Evolutionary conservation across 1,140 invertebrate genomes (phyloP).

Genomic region (Pissodes strobi): DNA sequence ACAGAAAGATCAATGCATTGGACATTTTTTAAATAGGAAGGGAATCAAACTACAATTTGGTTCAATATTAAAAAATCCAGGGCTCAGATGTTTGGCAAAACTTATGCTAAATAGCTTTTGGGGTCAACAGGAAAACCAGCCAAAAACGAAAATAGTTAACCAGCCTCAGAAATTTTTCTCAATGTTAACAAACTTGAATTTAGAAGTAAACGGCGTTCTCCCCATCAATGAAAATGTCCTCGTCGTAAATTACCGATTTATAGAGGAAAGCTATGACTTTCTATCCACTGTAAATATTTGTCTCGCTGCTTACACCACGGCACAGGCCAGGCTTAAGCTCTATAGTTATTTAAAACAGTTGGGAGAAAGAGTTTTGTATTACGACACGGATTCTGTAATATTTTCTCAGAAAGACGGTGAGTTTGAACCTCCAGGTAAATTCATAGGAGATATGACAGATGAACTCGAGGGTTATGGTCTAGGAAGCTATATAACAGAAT

Average conservation of each 20-base stretch:
- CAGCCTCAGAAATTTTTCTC: background rate
- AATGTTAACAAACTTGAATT: conserved; percentile 43
- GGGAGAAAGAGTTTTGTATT: no score
- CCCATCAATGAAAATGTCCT: conserved; percentile 41
- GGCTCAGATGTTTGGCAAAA: conserved; percentile 48
- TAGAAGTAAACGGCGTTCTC: conserved; percentile 36
- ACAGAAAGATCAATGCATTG: conserved; percentile 50
- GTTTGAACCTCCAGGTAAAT: no score
- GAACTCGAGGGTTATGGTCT: no score
- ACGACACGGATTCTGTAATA: no score
- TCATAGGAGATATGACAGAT: no score
- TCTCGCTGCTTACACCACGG: conserved; percentile 51
- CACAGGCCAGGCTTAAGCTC: conserved; percentile 50
- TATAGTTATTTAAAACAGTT: no score
- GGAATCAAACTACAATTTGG: conserved; percentile 50
- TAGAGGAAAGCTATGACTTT: conserved; percentile 8
- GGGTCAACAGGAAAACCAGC: conserved; percentile 21
- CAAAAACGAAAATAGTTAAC: conserved; percentile 4
- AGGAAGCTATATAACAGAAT: no score
- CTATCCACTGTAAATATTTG: conserved; percentile 44
- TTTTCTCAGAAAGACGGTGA: no score
- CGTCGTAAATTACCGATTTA: conserved; percentile 41
- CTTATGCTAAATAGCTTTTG: conserved; percentile 52
- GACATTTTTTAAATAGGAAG: conserved; percentile 49
- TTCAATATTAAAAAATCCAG: conserved; percentile 52